Base-by-base conservation (phyloP, 2,113 vertebrate genomes). In the Seriola rivoliana region DNA sequence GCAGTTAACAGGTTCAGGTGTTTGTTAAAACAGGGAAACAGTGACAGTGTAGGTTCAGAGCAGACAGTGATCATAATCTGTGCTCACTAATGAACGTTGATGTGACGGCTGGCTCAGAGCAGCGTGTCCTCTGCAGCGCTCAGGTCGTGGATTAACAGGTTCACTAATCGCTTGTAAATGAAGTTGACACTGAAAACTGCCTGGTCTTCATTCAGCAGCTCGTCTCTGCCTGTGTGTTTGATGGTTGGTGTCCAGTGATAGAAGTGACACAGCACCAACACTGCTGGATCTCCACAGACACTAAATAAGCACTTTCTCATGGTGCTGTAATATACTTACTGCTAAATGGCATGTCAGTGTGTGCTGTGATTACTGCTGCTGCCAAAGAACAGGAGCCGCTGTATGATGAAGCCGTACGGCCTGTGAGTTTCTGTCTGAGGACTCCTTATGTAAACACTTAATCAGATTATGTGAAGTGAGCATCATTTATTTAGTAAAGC, bases 281-380 rank as follows among this genome's bases (percentile, higher is more conserved):
- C 52, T 13, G 13, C 36, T 23, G 36, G 69, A 67, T 88, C 84
- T 86, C 59, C 64, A 82, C 9, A 8, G 19, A 48, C 7, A 29
- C 75, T 63, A 71, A 80, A 73, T 74, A 60, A 76, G 57, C 42
- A 71, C 42, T 36, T 78, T 75, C 74, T 81, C 16, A 29, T 75
- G 60, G 8, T 17, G 29, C 46, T 70, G 14, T 78, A 46, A 57
- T 38, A 81, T 70, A 55, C 59, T 84, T 67, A 71, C 8, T 58
- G 8, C n/a, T 78, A 48, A 82, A 74, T 62, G 44, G n/a, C n/a
- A 50, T 38, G 34, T 36, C 34, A 4, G 50, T 14, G 3, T 68
- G 42, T 12, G 8, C 52, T 62, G n/a, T 54, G 13, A 59, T 64
- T 85, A 78, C 64, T 72, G 32, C 42, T 64, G 6, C 16, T 29